Evolutionary conservation across 2,888 invertebrate species (phyloP), one percentile per base, ranked within the genome.

Genomic region (Xanthostigma xanthostigma): DNA sequence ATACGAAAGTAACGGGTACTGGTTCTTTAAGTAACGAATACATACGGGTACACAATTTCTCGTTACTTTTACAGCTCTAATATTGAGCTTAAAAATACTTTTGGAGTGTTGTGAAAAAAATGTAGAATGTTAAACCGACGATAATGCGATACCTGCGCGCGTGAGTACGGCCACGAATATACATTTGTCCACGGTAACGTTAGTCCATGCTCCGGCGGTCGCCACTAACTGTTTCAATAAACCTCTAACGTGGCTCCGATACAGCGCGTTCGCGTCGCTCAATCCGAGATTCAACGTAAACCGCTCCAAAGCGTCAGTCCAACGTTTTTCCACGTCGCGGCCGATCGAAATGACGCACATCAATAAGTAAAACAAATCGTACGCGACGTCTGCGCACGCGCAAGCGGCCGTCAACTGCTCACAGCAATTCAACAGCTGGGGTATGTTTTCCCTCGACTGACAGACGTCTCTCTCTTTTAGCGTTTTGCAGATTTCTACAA

Each of bases 131-230:
- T 6, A 17, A 8, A 5, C 27, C 27, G 27, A 6, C 27, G 6
- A 27, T 27, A 27, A 27, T 27, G 6, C 27, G 27, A 27, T 27
- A 27, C 27, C 27, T 27, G 27, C 68, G 49, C 78, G 66, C 34
- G 67, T 57, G 44, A 84, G 60, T 34, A 77, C 67, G 17, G 77
- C 73, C 55, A 79, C 76, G 58, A 89, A 79, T 54, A 89, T 72
- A 50, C 77, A 76, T 40, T 79, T 70, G 57, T 87, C 81, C 0
- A 79, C 72, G 2, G 76, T 76, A 46, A 78, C 68, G 48, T 75
- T 63, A 0, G 74, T 78, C 89, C 88, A 89, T 0, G 73, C 64
- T 51, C 73, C 67, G 8, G 75, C 75, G 53, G 73, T 74, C 46
- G 67, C 69, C 41, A 72, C 71, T 45, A 84, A 72, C 14, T 67